These are phyloP conservation scores for Cyprinus carpio DNA, from an alignment of 2,113 vertebrate species.

Conservation along the genomic window DNA sequence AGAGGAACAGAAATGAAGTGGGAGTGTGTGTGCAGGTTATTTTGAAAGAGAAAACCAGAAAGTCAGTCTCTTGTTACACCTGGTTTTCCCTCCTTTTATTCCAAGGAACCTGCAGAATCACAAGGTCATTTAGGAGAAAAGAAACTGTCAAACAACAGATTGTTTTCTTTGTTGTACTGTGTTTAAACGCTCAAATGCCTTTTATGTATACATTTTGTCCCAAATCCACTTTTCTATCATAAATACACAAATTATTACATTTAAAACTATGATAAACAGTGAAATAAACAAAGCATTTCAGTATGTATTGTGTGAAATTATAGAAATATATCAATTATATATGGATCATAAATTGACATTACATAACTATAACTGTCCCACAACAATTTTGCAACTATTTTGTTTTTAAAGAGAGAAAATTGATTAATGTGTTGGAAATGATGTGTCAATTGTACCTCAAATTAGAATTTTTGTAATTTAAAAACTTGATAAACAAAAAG, in stretches of 20 bases:
- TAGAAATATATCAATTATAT: background rate
- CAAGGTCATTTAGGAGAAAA: background rate
- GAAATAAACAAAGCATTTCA: background rate
- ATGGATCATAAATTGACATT: background rate
- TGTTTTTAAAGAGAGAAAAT: background rate
- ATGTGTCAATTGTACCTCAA: no score
- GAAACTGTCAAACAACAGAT: background rate
- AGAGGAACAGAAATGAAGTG: conserved; percentile 25
- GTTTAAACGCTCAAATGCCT: background rate
- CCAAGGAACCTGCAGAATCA: background rate
- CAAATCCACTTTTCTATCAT: background rate
- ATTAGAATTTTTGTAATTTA: background rate
- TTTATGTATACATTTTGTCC: background rate
- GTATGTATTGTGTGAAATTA: background rate
- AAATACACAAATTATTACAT: background rate
- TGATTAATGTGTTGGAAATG: background rate
- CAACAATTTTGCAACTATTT: background rate
- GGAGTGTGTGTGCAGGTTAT: conserved; percentile 27
- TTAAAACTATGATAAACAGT: background rate
- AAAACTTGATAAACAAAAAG: background rate
- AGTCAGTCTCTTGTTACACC: background rate
- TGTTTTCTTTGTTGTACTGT: background rate
- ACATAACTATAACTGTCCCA: background rate
- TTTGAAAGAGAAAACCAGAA: conserved; percentile 17
- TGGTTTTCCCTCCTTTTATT: background rate